Percentiles rank a stretch among this genome's conserved stretches.
Evolutionary conservation across 2,797 vertebrate species (phyloP).

Genomic region (Todus mexicanus): DNA sequence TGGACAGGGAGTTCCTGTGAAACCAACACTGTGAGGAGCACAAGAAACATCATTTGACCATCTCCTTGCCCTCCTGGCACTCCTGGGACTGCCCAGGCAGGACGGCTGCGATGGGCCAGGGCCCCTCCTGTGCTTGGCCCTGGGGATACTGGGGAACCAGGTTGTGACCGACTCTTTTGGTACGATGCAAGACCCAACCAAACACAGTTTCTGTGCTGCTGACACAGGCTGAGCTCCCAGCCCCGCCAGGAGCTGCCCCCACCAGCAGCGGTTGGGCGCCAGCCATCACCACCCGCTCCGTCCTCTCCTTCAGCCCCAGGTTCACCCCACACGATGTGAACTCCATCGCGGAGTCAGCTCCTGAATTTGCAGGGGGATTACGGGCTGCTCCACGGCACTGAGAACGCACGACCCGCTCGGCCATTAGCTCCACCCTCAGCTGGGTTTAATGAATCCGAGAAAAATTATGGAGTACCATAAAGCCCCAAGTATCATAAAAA

Average conservation of each 20-base stretch:
- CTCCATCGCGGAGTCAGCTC: not conserved
- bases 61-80: not conserved
- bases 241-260: not conserved
- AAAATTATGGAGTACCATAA: slow-evolving; percentile 77
- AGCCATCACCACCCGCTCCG: not conserved
- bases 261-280: not conserved
- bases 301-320: not conserved
- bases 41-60: not conserved
- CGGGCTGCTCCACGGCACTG: not conserved
- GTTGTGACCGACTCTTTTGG: not conserved
- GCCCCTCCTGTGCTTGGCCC: not conserved
- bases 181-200: not conserved
- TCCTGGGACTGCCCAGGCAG: not conserved
- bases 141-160: fast-evolving
- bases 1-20: not conserved
- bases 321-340: fast-evolving
- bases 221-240: not conserved
- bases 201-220: not conserved
- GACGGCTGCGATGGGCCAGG: too few species aligned
- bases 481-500: slow-evolving; percentile 76
- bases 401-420: not conserved
- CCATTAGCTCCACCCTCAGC: slow-evolving; percentile 63
- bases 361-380: not conserved
- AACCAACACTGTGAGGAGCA: not conserved
- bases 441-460: slow-evolving; percentile 72